These are phyloP conservation scores for Arothron firmamentum DNA, from an alignment of 2,113 vertebrate genomes.

Conservation along the genomic window DNA sequence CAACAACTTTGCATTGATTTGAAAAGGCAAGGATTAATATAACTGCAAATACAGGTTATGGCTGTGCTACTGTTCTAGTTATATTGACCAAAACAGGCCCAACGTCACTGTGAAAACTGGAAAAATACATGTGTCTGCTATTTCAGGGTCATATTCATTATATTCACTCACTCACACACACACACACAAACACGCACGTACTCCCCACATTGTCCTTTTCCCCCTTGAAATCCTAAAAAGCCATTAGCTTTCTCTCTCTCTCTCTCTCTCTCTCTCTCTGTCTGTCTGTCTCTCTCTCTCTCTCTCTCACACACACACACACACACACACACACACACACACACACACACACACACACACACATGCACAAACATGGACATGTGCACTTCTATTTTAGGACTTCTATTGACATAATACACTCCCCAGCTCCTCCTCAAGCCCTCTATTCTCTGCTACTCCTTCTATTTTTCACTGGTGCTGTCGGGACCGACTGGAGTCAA, in stretches of 20 bases:
- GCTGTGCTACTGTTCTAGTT: no score
- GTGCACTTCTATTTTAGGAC: neutral
- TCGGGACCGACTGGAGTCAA: conserved; percentile 29
- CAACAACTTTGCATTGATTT: no score
- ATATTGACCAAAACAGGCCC: no score
- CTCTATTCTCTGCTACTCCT: neutral
- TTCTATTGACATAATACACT: neutral
- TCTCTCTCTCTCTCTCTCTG: neutral
- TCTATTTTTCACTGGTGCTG: conserved; percentile 9
- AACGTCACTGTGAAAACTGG: no score
- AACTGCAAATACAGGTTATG: no score
- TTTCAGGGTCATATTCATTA: conserved; percentile 62
- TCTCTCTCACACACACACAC: neutral
- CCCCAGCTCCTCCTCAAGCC: neutral
- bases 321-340: neutral
- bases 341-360: neutral
- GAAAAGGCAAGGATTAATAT: no score
- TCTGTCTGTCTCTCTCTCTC: neutral
- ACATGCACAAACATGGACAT: conserved; percentile 13
- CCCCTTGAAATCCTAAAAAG: conserved; percentile 52
- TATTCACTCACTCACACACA: conserved; percentile 51
- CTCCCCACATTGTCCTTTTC: conserved; percentile 63
- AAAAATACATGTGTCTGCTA: conserved; percentile 21
- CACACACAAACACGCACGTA: neutral
- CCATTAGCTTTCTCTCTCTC: conserved; percentile 13